A percentile compares a stretch with the other conserved stretches of the same genome.
Evolutionary conservation across 2,888 invertebrate species (phyloP).

Genomic region (Drosophila ustulata): DNA sequence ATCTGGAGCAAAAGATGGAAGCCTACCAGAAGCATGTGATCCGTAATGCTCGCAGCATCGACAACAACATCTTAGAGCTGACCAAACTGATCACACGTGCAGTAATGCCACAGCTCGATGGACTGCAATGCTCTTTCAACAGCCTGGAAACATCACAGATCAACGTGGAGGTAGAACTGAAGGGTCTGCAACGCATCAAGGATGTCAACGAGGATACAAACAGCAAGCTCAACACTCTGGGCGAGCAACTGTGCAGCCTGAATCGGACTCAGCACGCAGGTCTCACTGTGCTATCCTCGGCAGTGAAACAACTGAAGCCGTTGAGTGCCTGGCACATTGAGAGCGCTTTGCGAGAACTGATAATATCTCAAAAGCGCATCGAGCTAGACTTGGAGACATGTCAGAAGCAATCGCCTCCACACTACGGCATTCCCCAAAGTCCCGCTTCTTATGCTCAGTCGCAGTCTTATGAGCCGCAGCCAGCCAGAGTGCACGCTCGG

Average conservation of each 20-base stretch:
- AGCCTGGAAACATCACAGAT: conserved; percentile 67
- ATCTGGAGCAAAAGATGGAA: conserved; percentile 54
- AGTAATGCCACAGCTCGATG: conserved; percentile 59
- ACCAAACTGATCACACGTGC: conserved; percentile 64
- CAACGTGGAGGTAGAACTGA: conserved; percentile 64
- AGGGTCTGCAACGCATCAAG: conserved; percentile 44
- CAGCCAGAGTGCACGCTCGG: not conserved
- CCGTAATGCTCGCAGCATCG: conserved; percentile 42
- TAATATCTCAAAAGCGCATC: conserved; percentile 67
- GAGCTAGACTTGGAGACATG: conserved; percentile 64
- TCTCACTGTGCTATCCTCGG: conserved; percentile 32
- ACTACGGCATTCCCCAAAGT: not conserved
- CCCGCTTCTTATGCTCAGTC: not conserved
- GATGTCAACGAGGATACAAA: conserved; percentile 47
- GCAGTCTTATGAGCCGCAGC: conserved; percentile 2
- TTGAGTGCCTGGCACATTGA: conserved; percentile 62
- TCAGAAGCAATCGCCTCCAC: conserved; percentile 11
- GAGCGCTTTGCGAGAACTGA: conserved; percentile 56
- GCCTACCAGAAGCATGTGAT: conserved; percentile 56
- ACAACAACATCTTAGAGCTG: conserved; percentile 49
- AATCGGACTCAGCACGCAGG: conserved; percentile 56
- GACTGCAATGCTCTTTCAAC: conserved; percentile 60
- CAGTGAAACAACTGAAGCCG: conserved; percentile 49
- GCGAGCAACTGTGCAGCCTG: conserved; percentile 42
- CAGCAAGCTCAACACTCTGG: conserved; percentile 34